Evolutionary conservation across 2,888 invertebrate species (phyloP), one percentile per base, ranked within the genome.

Genomic region (Hypolimnas misippus): DNA sequence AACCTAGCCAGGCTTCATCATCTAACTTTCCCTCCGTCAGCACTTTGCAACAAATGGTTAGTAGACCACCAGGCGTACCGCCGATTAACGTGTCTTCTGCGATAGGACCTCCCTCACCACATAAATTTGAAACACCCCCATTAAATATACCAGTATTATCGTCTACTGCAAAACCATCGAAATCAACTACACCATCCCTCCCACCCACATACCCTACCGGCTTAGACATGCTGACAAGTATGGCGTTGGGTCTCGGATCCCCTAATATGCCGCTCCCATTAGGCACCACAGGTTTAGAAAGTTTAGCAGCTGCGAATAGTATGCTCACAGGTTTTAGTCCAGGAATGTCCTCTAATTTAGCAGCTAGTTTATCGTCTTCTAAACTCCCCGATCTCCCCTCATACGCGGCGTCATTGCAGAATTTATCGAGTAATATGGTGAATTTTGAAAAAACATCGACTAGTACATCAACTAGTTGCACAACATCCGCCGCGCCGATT

Each of bases 91-190:
- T 90, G 0, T 90, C 92, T 0, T 89, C 90, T 7, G 81, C 85
- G 12, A 89, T 92, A 35, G 88, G 91, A 50, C 86, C 92, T 12
- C 81, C 83, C 1, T 91, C 92, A 38, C 93, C 93, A 60, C 94
- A 94, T 69, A 93, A 93, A 70, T 93, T 91, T 69, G 93, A 93
- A 77, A 82, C 93, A 46, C 93, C 94, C 1, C 91, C 93, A 54
- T 84, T 92, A 10, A 92, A 94, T 60, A 94, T 94, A 69, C 94
- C 94, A 3, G 93, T 94, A 38, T 83, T 94, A 56, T 91, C 94
- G 0, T 90, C 93, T 52, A 93, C 94, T 7, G 93, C 93, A 38
- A 93, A 94, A 67, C 92, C 94, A 5, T 93, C 94, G 1, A 93
- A 93, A 69, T 92, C 93, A 1, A 90, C 89, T 1, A 84, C 93